Conservation (phyloP, 2,888 invertebrate genomes). For the Tetragnatha montana region DNA sequence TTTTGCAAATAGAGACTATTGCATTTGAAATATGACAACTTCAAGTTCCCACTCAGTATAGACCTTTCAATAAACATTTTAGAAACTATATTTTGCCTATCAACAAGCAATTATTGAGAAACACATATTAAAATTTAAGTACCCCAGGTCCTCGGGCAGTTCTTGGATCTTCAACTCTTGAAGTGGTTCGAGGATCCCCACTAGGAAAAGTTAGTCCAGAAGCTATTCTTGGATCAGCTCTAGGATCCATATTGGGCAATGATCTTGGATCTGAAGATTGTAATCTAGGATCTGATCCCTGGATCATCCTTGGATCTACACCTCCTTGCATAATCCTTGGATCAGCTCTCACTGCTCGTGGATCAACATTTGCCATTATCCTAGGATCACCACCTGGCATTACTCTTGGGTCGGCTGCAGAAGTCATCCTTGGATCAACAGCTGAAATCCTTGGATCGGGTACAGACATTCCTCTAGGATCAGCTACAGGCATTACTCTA, state of each 20-base stretch:
- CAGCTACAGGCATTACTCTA: conserved; percentile 27
- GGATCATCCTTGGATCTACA: conserved; percentile 23
- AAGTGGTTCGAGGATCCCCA: conserved; percentile 50
- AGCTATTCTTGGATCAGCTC: conserved; percentile 18
- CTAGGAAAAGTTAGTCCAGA: conserved; percentile 21
- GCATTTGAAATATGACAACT: too few relatives aligned
- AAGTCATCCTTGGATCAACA: conserved; percentile 2
- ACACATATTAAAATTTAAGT: background rate
- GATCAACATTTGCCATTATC: conserved; percentile 19
- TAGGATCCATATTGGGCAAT: conserved; percentile 15
- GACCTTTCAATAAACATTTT: too few relatives aligned
- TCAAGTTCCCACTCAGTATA: too few relatives aligned
- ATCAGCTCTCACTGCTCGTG: conserved; percentile 9
- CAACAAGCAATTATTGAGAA: background rate
- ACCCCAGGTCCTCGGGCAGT: conserved; percentile 30
- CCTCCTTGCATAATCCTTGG: background rate
- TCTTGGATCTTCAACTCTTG: conserved; percentile 7
- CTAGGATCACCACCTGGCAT: conserved; percentile 20
- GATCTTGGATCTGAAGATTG: conserved; percentile 22
- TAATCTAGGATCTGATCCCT: conserved; percentile 23
- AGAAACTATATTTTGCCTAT: background rate
- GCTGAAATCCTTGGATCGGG: conserved; percentile 21
- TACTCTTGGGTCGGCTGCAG: conserved; percentile 29
- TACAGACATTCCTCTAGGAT: conserved; percentile 17
- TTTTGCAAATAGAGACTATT: too few relatives aligned